phyloP scores from a whole-genome alignment of 2,113 vertebrate species.

The Pogona vitticeps region DNA sequence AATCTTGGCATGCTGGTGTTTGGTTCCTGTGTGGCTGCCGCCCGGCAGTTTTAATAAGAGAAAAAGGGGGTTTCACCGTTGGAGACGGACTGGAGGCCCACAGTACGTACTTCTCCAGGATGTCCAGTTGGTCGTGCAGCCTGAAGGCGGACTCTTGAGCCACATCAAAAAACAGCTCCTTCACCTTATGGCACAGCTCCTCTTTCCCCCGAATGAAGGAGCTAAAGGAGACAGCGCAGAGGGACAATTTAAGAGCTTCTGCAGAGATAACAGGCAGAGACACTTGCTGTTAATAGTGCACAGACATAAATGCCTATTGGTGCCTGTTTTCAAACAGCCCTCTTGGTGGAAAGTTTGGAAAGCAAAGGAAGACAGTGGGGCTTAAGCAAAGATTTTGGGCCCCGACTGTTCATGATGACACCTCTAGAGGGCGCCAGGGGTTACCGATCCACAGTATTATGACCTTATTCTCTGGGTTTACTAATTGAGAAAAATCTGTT shows the following conservation, averaged over 20 bases:
- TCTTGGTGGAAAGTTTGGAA: neutral
- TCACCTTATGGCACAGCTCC: constrained; percentile 49
- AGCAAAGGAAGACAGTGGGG: neutral
- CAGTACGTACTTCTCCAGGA: constrained; percentile 68
- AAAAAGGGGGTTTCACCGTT: neutral
- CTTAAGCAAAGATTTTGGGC: neutral
- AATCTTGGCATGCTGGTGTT: neutral
- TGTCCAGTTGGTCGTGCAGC: constrained; percentile 73
- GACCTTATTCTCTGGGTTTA: too few relatives aligned
- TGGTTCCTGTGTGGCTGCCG: neutral
- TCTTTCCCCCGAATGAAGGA: constrained; percentile 65
- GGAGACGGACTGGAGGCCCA: neutral
- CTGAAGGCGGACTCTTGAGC: constrained; percentile 64
- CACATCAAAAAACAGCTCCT: constrained; percentile 68
- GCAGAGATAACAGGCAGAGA: neutral
- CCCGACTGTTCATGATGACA: neutral
- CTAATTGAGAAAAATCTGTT: too few relatives aligned
- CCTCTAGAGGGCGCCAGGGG: neutral
- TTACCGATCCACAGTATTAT: neutral
- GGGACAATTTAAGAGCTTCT: neutral
- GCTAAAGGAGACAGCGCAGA: constrained; percentile 39
- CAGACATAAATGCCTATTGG: too few relatives aligned
- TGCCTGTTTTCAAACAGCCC: neutral
- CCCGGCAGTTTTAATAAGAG: neutral
- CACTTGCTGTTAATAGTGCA: too few relatives aligned